Base-by-base conservation (phyloP, 2,113 vertebrate genomes). In the Tamias sibiricus region DNA sequence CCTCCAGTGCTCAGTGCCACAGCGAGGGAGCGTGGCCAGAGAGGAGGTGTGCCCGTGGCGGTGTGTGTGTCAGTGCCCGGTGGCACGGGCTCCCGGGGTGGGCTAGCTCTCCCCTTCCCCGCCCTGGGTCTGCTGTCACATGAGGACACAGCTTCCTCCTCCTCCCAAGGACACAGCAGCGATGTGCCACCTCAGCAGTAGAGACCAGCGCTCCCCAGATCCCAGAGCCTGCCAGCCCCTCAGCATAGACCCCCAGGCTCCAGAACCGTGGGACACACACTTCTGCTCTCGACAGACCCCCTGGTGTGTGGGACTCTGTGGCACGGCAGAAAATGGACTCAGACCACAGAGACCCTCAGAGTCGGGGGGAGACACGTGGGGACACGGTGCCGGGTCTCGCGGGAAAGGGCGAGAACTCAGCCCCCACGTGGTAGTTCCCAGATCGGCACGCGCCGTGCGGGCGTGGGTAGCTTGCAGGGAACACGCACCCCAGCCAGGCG, bases 31-130 rank as follows among this genome's bases (percentile, higher is more conserved):
- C 0, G 17, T 8, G 19, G 26, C 20, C 64, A 26, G 1, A 10
- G 32, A 8, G 37, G 13, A 17, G n/a, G 69, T 14, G 26, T 8
- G 22, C 6, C 20, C 49, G 6, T 16, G 12, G 35, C 14, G 1
- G 1, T 30, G n/a, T n/a, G n/a, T n/a, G n/a, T n/a, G 19, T 19
- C 7, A 1, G n/a, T 52, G 35, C 66, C 8, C 16, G 8, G 0
- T 49, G 19, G 4, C 37, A 24, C 12, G 5, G 17, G 37, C 3
- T 20, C 13, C 0, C 26, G 10, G 22, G 12, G 3, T 10, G 26
- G n/a, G 57, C 19, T 22, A 6, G 1, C 37, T 68, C 6, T 17
- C 66, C 32, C 4, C 17, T 32, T 22, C 54, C 7, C 54, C 32
- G 10, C 22, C 8, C 32, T 40, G 17, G 24, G 44, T 75, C 68